Base-by-base conservation (phyloP, 1,140 invertebrate species). In the Parasteatoda tepidariorum region DNA sequence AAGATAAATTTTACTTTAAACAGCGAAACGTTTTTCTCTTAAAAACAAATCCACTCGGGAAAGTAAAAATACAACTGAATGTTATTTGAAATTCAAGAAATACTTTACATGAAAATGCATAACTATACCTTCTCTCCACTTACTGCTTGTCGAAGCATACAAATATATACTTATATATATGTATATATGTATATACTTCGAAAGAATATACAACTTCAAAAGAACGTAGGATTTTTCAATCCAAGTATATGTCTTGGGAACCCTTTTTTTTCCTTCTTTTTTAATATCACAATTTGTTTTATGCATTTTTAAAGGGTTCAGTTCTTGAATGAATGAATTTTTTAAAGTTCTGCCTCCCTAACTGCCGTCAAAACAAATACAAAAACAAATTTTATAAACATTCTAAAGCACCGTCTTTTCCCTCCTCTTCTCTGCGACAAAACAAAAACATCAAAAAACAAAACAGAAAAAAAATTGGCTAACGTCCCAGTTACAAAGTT, bases 281-380 rank as follows among this genome's bases (percentile, higher is more conserved):
- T 68, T 41, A 18, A 41, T 31, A n/a, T 48, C 26, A 71, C 68
- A 71, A 71, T 71, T 71, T 71, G 48, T 71, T 71, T 71, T 55
- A 71, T 55, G 48, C 68, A 31, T 30, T 54, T 55, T 71, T 28
- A 54, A 71, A 54, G 26, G 68, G 38, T 30, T 24, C 9, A 48
- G 18, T 68, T 41, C 34, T 68, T 24, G 33, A 68, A 38, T 68
- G 66, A 68, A 68, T 68, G 66, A 68, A 68, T 41, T 68, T 68
- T 41, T 68, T 68, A 68, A 68, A 68, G 6, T 68, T 68, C 33
- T 28, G 26, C n/a, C 64, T 7, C 41, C 15, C 2, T 33, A 68
- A 68, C 38, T 48, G 9, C 38, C 34, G 38, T 24, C 33, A 26
- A 31, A 34, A 66, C 38, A 48, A 48, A 48, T 48, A 48, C 9